Evolutionary conservation across 2,113 vertebrate genomes (phyloP).

Genomic region (Cygnus atratus): DNA sequence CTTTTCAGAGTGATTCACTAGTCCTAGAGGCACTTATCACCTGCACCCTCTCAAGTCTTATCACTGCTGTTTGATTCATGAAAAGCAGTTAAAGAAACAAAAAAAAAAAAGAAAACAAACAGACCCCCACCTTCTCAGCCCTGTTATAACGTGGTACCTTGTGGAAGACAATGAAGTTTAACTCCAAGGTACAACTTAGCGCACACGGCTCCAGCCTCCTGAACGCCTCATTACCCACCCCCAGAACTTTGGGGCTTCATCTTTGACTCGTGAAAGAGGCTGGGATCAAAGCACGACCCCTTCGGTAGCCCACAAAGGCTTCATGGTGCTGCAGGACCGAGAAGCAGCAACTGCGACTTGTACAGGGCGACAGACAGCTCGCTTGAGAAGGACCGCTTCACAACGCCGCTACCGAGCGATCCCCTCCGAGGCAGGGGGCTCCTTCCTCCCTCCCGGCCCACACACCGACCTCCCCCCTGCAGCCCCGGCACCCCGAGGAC

Average conservation of each 20-base stretch:
- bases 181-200: neutral
- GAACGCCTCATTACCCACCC: fast-evolving
- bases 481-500: neutral
- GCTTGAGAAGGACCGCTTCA: neutral
- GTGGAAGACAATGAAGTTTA: neutral
- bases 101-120: neutral
- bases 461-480: neutral
- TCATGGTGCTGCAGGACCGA: neutral
- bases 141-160: neutral
- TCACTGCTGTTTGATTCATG: neutral
- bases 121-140: neutral
- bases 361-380: neutral
- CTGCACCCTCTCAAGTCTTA: neutral
- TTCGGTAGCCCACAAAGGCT: neutral
- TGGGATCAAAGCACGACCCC: neutral
- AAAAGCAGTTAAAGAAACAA: neutral
- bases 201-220: neutral
- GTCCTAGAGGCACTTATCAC: neutral
- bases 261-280: neutral
- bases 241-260: neutral
- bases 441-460: neutral
- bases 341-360: neutral
- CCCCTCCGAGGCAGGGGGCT: neutral
- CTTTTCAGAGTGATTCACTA: neutral
- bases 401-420: neutral